A percentile compares a stretch with the other conserved stretches of the same genome.
Evolutionary conservation across 2,888 invertebrate genomes (phyloP).

Genomic region (Galeopsomyia nigrocyanea): DNA sequence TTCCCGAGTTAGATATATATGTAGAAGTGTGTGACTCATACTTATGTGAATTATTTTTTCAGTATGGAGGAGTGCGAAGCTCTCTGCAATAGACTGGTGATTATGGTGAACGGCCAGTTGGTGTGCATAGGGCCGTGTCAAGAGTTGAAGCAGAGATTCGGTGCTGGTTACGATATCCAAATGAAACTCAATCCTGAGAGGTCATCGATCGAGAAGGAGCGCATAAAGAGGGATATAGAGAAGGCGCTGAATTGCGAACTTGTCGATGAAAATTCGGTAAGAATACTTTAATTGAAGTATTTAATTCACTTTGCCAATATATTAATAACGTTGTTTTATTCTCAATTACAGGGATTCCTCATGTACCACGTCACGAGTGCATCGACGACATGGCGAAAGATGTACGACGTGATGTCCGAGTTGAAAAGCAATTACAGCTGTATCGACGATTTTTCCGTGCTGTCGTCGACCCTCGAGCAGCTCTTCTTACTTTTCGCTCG

Average conservation of each 20-base stretch:
- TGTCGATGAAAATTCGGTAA: constrained; percentile 80
- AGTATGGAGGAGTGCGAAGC: constrained; percentile 93
- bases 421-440: constrained; percentile 59
- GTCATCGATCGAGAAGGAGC: constrained; percentile 58
- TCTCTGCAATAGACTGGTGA: constrained; percentile 82
- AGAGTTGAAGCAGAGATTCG: constrained; percentile 79
- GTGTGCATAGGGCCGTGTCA: constrained; percentile 82
- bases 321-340: background rate
- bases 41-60: too few species aligned
- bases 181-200: constrained; percentile 67
- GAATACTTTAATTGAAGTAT: background rate
- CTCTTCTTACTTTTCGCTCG: constrained; percentile 66
- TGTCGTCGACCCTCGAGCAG: constrained; percentile 66
- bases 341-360: constrained; percentile 58
- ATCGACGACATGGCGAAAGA: constrained; percentile 62
- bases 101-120: constrained; percentile 81
- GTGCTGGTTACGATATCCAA: constrained; percentile 77
- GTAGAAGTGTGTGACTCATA: too few species aligned
- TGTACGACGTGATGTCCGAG: constrained; percentile 62
- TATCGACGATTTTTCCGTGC: constrained; percentile 64
- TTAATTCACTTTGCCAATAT: background rate
- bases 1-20: background rate
- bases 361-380: constrained; percentile 62
- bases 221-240: constrained; percentile 71
- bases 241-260: constrained; percentile 74